Evolutionary conservation across 2,888 invertebrate genomes (phyloP).

Genomic region (Philhelius pedissequus): DNA sequence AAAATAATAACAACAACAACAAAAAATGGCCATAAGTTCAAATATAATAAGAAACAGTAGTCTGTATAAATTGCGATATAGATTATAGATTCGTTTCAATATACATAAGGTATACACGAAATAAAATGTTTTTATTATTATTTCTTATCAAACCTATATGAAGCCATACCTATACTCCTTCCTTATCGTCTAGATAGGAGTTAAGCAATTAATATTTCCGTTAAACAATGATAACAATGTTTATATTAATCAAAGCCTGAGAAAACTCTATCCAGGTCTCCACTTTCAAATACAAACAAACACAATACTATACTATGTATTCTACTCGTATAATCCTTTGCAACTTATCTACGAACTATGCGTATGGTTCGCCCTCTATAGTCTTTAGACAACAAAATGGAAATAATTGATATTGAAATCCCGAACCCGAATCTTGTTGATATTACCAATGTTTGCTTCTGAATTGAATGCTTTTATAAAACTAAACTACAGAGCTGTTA

Average conservation of each 20-base stretch:
- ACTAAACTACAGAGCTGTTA: conserved; percentile 33
- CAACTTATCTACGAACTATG: not conserved
- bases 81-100: not conserved
- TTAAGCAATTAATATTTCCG: conserved; percentile 50
- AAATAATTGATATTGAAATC: conserved; percentile 14
- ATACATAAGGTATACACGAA: conserved; percentile 8
- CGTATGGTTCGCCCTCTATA: not conserved
- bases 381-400: not conserved
- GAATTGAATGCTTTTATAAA: conserved; percentile 20
- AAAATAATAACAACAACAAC: too few relatives aligned
- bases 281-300: conserved; percentile 9
- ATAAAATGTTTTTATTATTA: conserved; percentile 44
- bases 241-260: conserved; percentile 62
- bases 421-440: not conserved
- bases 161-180: too few relatives aligned
- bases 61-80: conserved; percentile 41
- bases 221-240: conserved; percentile 54
- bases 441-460: conserved; percentile 28
- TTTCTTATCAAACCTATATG: conserved; percentile 57
- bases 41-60: conserved; percentile 63
- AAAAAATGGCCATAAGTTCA: conserved; percentile 29
- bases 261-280: conserved; percentile 34
- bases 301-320: not conserved
- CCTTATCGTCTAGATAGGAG: conserved; percentile 51
- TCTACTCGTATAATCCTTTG: not conserved